Evolutionary conservation across 2,797 vertebrate species (phyloP).

Genomic region (Harpia harpyja): DNA sequence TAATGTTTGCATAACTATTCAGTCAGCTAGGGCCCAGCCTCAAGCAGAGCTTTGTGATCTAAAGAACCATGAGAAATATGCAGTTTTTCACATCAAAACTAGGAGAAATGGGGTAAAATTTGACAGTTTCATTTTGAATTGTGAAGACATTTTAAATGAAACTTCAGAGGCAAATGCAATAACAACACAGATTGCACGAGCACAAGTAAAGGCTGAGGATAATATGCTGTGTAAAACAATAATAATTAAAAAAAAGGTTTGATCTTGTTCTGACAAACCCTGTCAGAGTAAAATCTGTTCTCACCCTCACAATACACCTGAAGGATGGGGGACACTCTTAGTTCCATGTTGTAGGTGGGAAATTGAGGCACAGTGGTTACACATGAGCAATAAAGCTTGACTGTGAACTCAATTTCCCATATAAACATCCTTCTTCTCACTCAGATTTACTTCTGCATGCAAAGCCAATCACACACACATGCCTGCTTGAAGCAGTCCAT

Average conservation of each 20-base stretch:
- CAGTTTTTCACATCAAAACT: constrained; percentile 38
- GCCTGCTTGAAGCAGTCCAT: not conserved
- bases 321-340: not conserved
- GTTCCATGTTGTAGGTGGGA: not conserved
- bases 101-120: not conserved
- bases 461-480: not conserved
- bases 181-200: not conserved
- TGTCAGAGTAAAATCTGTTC: not conserved
- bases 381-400: not conserved
- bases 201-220: not conserved
- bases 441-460: not conserved
- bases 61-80: constrained; percentile 9
- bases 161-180: not conserved
- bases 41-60: constrained; percentile 28
- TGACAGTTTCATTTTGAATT: constrained; percentile 37
- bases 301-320: not conserved
- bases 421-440: not conserved
- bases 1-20: constrained; percentile 55
- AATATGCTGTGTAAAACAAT: not conserved
- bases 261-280: not conserved
- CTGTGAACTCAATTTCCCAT: not conserved
- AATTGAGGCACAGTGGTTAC: not conserved
- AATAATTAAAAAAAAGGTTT: not conserved
- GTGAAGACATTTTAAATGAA: not conserved
- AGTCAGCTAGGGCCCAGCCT: constrained; percentile 10